Conservation (phyloP, 2,113 vertebrate genomes). For the Oryzias curvinotus region DNA sequence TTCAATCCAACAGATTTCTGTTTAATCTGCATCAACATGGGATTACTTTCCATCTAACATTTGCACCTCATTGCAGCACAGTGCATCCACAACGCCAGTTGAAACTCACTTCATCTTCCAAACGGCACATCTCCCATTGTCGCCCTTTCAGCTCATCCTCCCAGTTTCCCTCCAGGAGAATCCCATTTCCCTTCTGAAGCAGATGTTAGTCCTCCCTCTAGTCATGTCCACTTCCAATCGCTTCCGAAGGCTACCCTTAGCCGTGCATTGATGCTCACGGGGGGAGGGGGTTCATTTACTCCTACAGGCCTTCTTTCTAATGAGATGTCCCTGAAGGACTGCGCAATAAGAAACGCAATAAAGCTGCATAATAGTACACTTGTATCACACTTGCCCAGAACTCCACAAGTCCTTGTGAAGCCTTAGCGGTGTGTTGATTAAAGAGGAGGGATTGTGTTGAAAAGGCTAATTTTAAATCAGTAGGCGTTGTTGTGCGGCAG, state of each 20-base stretch:
- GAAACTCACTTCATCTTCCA: slow-evolving; percentile 11
- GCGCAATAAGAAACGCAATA: slow-evolving; percentile 14
- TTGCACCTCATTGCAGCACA: slow-evolving; percentile 39
- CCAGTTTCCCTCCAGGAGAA: no score
- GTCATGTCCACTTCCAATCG: background rate
- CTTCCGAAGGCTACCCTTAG: slow-evolving; percentile 17
- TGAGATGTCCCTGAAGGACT: slow-evolving; percentile 7
- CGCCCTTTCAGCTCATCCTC: no score
- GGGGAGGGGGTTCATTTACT: slow-evolving; percentile 12
- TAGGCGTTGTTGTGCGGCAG: slow-evolving; percentile 10
- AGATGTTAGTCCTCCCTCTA: no score
- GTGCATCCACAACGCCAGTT: slow-evolving; percentile 28
- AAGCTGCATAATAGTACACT: slow-evolving; percentile 4
- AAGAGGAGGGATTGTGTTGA: background rate
- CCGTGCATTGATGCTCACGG: background rate
- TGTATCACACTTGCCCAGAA: slow-evolving; percentile 2
- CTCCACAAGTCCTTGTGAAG: slow-evolving; percentile 9
- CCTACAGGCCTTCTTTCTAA: background rate
- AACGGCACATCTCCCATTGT: slow-evolving; percentile 41
- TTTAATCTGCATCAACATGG: background rate
- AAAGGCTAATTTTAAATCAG: slow-evolving; percentile 11
- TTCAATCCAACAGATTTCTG: slow-evolving; percentile 16
- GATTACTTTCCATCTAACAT: slow-evolving; percentile 28
- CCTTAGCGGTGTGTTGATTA: slow-evolving; percentile 8
- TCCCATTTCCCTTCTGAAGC: no score